Base-by-base conservation (phyloP, 2,113 vertebrate species). In the Solenodon paradoxus region DNA sequence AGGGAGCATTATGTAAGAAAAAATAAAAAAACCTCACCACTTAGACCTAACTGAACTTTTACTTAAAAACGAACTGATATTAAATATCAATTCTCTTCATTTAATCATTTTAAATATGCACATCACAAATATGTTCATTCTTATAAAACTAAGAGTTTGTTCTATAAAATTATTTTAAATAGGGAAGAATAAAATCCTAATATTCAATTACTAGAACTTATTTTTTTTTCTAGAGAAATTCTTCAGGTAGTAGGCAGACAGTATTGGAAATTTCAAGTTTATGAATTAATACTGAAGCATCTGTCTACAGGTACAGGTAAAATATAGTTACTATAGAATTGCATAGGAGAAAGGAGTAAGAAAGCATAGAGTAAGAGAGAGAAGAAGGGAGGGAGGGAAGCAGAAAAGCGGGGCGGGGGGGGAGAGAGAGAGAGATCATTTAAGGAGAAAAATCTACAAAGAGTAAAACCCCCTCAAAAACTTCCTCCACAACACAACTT, bases 41-140 rank as follows among this genome's bases (percentile, higher is more conserved):
- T 19, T 72, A 87, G 75, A 71, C 69, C 59, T 86, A 32, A 93
- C 61, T 71, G 80, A 77, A 9, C 7, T 40, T 94, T 96, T 95
- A 81, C 83, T 95, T 78, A 95, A 75, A 96, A 89, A 97, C 69
- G 11, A n/a, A 88, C 94, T 51, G 72, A 40, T 64, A 80, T 11
- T 57, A 66, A 91, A 61, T 80, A 78, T 53, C 19, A 59, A 85
- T 57, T 96, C 20, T 28, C 61, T 94, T 94, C 20, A 28, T 64
- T 74, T 69, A 59, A 57, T 75, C 40, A 80, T 87, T 94, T 80
- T 59, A 87, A 90, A 95, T 24, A 40, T 59, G 15, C 0, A 82
- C 85, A 92, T 77, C 81, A 42, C 10, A 83, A 85, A 68, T 90
- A 81, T 32, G 40, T 63, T 87, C 9, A 28, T 64, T 90, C 92